Conservation (phyloP, 2,797 vertebrate species). For the Leucoraja ocellata region DNA sequence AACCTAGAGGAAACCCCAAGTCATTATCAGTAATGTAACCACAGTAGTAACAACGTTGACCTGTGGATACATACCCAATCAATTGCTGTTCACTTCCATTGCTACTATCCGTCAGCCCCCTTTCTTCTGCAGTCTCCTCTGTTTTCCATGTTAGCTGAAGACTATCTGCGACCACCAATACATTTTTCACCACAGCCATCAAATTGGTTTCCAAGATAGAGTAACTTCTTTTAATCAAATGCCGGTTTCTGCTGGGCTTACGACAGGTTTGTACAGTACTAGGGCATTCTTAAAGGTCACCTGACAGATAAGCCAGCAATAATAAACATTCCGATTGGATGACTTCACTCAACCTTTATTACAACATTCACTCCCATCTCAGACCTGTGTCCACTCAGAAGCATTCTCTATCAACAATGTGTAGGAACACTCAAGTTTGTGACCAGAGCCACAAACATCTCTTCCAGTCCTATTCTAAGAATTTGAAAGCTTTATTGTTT, state of each 20-base stretch:
- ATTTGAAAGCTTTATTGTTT: neutral
- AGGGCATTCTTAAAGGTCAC: too few species aligned
- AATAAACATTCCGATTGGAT: neutral
- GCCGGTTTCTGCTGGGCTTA: neutral
- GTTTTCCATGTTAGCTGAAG: constrained; percentile 67
- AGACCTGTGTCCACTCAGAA: neutral
- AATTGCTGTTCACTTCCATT: constrained; percentile 41
- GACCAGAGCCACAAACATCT: neutral
- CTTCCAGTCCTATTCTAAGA: neutral
- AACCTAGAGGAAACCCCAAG: neutral
- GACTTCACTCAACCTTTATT: neutral
- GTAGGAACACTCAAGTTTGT: neutral
- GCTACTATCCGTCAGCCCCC: constrained; percentile 52
- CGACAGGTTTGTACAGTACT: neutral
- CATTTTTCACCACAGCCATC: constrained; percentile 53
- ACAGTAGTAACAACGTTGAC: neutral
- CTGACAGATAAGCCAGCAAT: neutral
- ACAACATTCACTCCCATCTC: neutral
- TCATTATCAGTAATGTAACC: neutral
- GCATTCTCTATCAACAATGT: neutral
- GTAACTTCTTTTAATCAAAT: neutral
- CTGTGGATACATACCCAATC: constrained; percentile 57
- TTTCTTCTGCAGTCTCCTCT: constrained; percentile 63
- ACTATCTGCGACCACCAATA: constrained; percentile 62
- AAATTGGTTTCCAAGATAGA: constrained; percentile 47